phyloP scores from a whole-genome alignment of 2,113 vertebrate genomes.

The Gambusia affinis region DNA sequence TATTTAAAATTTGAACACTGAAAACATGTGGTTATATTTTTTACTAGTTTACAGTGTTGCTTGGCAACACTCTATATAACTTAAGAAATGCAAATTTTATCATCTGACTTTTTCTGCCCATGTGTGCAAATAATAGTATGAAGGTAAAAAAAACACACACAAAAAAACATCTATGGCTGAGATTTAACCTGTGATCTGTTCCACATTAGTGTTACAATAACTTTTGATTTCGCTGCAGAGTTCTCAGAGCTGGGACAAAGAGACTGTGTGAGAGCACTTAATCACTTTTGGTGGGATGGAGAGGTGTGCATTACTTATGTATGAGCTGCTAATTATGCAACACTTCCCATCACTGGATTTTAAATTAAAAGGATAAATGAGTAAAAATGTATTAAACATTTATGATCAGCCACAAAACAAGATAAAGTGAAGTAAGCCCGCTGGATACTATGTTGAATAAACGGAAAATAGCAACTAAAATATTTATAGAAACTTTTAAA shows the following conservation, averaged over 20 bases:
- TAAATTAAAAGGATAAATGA: conserved; percentile 14
- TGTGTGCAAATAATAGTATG: conserved; percentile 1
- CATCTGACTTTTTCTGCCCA: conserved; percentile 46
- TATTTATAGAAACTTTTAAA: too few relatives aligned
- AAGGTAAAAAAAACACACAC: conserved; percentile 12
- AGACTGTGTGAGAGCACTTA: conserved; percentile 49
- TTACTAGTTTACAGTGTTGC: conserved; percentile 57
- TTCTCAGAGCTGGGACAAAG: conserved; percentile 48
- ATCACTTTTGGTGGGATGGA: conserved; percentile 32
- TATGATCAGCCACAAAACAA: conserved; percentile 10
- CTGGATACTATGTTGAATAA: not conserved
- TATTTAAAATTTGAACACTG: conserved; percentile 5
- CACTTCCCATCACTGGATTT: conserved; percentile 22
- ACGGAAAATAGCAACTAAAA: too few relatives aligned
- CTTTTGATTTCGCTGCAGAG: conserved; percentile 32
- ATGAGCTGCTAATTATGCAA: conserved; percentile 57
- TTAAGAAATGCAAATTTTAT: conserved; percentile 70
- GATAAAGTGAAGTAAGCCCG: not conserved
- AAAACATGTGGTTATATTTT: conserved; percentile 28
- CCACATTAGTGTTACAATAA: conserved; percentile 34
- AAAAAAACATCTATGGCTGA: not conserved
- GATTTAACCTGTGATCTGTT: conserved; percentile 32
- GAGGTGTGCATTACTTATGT: conserved; percentile 25
- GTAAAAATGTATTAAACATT: conserved; percentile 13
- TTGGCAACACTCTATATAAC: conserved; percentile 65